Conservation (phyloP, 2,797 vertebrate species). For the Limosa lapponica region DNA sequence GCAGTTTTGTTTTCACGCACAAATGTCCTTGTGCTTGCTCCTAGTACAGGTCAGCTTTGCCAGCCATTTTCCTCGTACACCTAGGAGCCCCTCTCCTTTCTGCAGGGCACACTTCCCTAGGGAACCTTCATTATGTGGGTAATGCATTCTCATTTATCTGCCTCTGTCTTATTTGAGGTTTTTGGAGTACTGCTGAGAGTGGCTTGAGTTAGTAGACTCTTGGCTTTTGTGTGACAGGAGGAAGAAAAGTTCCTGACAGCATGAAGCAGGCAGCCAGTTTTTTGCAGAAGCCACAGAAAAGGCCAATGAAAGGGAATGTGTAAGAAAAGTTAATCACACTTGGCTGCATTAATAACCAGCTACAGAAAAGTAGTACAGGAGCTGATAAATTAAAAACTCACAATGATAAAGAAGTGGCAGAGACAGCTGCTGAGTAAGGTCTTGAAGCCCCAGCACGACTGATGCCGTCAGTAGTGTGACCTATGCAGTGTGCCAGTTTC, state of each 20-base stretch:
- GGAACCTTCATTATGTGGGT: neutral
- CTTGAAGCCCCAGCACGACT: neutral
- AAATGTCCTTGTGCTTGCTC: neutral
- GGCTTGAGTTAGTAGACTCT: neutral
- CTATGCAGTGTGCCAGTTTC: neutral
- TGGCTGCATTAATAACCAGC: neutral
- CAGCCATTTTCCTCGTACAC: neutral
- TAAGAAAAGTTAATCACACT: neutral
- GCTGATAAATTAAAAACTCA: neutral
- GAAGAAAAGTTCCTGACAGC: neutral
- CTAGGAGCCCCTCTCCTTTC: neutral
- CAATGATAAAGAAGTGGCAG: neutral
- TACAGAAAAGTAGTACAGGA: neutral
- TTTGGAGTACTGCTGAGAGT: neutral
- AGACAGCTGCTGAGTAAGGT: slow-evolving; percentile 17
- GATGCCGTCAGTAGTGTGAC: neutral
- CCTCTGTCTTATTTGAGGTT: neutral
- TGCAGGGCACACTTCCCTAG: neutral
- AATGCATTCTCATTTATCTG: neutral
- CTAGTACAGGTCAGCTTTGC: neutral
- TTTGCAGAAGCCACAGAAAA: neutral
- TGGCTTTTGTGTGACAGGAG: neutral
- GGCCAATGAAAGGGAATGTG: neutral
- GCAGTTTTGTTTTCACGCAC: neutral
- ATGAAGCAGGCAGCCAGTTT: neutral